These are phyloP conservation scores for Pheucticus melanocephalus DNA, from an alignment of 2,113 vertebrate species.

Conservation along the genomic window DNA sequence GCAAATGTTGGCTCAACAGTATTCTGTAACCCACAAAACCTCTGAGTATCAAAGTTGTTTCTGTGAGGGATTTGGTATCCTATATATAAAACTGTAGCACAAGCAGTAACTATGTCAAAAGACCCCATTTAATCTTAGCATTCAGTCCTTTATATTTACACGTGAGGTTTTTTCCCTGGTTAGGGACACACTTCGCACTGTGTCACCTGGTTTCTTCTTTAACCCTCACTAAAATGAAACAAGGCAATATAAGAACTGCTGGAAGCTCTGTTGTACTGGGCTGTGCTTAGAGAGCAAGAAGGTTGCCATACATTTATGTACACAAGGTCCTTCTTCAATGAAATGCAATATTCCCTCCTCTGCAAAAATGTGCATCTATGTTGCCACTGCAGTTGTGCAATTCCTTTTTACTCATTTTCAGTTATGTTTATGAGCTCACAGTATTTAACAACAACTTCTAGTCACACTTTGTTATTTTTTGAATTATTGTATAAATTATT, in stretches of 20 bases:
- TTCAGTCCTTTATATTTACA: background rate
- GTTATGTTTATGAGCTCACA: background rate
- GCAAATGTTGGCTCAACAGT: background rate
- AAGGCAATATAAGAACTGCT: background rate
- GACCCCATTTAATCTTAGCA: background rate
- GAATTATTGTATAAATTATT: background rate
- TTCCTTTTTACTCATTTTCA: background rate
- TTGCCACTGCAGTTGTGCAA: background rate
- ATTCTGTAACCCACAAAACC: background rate
- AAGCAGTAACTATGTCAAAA: background rate
- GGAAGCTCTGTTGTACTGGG: background rate
- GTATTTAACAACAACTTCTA: background rate
- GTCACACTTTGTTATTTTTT: background rate
- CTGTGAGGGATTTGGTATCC: background rate
- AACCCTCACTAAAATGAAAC: background rate
- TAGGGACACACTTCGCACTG: background rate
- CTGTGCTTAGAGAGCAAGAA: background rate
- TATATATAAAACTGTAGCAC: background rate
- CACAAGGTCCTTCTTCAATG: rapidly evolving
- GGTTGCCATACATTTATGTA: background rate
- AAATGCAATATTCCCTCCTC: background rate
- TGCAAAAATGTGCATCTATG: background rate
- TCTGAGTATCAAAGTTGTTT: background rate
- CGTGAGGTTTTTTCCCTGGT: rapidly evolving
- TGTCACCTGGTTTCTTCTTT: background rate